Evolutionary conservation across 2,113 vertebrate species (phyloP).

Genomic region (Gambusia affinis): DNA sequence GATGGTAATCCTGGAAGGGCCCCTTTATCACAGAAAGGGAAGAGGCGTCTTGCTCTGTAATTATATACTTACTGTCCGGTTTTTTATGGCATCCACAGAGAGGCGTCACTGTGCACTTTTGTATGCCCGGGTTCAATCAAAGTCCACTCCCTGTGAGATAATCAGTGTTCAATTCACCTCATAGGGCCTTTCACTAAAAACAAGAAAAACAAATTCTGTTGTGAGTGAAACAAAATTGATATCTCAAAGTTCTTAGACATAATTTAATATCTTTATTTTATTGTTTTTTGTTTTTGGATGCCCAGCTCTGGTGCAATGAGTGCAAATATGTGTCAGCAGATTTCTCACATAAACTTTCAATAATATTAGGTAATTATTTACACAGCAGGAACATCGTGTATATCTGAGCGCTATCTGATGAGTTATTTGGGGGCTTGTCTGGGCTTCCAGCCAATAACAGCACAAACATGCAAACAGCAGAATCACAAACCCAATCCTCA

Average conservation of each 20-base stretch:
- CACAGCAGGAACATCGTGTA: neutral
- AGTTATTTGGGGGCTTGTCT: conserved; percentile 40
- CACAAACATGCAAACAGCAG: conserved; percentile 12
- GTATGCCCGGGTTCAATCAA: conserved; percentile 65
- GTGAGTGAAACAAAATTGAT: neutral
- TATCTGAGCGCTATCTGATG: conserved; percentile 12
- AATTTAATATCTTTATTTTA: neutral
- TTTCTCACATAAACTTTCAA: neutral
- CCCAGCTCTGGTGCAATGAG: neutral
- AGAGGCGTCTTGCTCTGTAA: conserved; percentile 46
- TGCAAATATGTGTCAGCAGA: neutral
- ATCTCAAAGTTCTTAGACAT: neutral
- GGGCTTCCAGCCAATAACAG: conserved; percentile 47
- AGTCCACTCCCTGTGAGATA: conserved; percentile 75
- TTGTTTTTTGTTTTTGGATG: neutral
- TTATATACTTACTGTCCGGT: conserved; percentile 60
- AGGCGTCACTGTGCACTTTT: conserved; percentile 73
- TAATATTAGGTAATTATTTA: conserved; percentile 14
- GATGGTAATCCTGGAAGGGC: conserved; percentile 59
- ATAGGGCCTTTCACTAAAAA: conserved; percentile 48
- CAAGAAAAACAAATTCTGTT: conserved; percentile 12
- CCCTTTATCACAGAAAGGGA: conserved; percentile 27
- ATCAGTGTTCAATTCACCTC: conserved; percentile 76
- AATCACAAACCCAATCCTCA: conserved; percentile 1
- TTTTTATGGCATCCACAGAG: conserved; percentile 66